These are phyloP conservation scores for Nemotelus nigrinus DNA, from an alignment of 2,888 invertebrate genomes.

Conservation along the genomic window DNA sequence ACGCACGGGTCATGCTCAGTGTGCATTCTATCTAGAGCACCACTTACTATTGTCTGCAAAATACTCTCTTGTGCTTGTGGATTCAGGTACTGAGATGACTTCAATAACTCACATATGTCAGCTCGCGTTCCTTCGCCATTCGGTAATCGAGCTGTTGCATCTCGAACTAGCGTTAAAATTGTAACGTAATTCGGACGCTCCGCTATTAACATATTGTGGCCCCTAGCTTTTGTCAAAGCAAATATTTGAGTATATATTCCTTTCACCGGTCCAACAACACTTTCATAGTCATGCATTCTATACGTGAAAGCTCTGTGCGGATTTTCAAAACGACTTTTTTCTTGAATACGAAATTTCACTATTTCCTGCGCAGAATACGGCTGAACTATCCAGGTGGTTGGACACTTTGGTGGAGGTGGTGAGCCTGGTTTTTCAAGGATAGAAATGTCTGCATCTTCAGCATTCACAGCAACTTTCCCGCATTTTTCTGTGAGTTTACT, in stretches of 20 bases:
- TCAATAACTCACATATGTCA: conserved; percentile 88
- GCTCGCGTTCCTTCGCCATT: conserved; percentile 94
- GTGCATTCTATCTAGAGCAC: conserved; percentile 89
- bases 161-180: conserved; percentile 89
- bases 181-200: conserved; percentile 91
- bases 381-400: conserved; percentile 85
- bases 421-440: conserved; percentile 63
- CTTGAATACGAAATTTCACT: conserved; percentile 80
- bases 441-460: conserved; percentile 54
- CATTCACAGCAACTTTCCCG: conserved; percentile 51
- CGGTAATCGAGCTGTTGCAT: conserved; percentile 91
- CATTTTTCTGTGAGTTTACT: conserved; percentile 54
- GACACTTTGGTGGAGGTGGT: conserved; percentile 72
- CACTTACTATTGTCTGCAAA: conserved; percentile 83
- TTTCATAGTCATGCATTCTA: conserved; percentile 85
- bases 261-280: conserved; percentile 84
- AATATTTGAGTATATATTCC: conserved; percentile 77
- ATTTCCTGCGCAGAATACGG: conserved; percentile 82
- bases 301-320: conserved; percentile 94
- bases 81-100: conserved; percentile 75
- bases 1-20: conserved; percentile 92
- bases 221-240: conserved; percentile 74
- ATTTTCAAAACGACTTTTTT: conserved; percentile 83
- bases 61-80: conserved; percentile 64
- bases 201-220: conserved; percentile 83